These are phyloP conservation scores for Physocephala rufipes DNA, from an alignment of 2,888 invertebrate species.

Conservation along the genomic window DNA sequence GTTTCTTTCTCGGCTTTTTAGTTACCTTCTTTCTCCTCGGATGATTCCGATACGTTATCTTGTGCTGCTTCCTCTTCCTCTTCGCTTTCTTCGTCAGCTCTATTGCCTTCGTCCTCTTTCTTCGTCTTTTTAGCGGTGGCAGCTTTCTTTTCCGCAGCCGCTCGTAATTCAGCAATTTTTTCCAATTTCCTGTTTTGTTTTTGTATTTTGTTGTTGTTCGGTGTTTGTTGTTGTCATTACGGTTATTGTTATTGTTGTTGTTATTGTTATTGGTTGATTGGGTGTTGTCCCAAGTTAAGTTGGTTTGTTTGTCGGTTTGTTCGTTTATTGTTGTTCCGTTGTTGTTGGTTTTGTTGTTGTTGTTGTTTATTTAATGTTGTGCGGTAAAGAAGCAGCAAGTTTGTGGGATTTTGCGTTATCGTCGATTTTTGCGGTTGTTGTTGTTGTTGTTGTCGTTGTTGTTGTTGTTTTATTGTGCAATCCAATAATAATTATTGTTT, in stretches of 20 bases:
- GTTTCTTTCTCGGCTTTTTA: not conserved
- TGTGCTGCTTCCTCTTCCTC: slow-evolving; percentile 37
- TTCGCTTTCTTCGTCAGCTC: slow-evolving; percentile 13
- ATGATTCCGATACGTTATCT: slow-evolving; percentile 39
- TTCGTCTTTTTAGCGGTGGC: slow-evolving; percentile 33
- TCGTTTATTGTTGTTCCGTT: not conserved
- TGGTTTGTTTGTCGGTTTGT: too few relatives aligned
- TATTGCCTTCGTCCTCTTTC: slow-evolving; percentile 44
- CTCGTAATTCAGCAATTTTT: slow-evolving; percentile 44
- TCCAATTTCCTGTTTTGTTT: slow-evolving; percentile 47
- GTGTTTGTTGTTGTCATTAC: too few relatives aligned
- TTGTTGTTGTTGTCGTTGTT: slow-evolving; percentile 36
- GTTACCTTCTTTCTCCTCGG: slow-evolving; percentile 46
- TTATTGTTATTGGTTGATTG: slow-evolving; percentile 8
- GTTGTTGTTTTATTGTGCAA: slow-evolving; percentile 49
- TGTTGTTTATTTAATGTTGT: too few relatives aligned
- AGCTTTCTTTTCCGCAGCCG: slow-evolving; percentile 41
- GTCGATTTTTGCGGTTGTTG: not conserved
- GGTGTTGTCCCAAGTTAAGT: too few relatives aligned
- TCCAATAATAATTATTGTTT: slow-evolving; percentile 52
- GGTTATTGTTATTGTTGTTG: too few relatives aligned
- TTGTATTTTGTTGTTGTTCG: too few relatives aligned
- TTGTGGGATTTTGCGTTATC: slow-evolving; percentile 26
- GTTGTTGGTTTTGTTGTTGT: slow-evolving; percentile 21
- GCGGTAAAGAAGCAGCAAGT: not conserved